Conservation (phyloP, 2,888 invertebrate species). For the Dicyrtomina minuta region DNA sequence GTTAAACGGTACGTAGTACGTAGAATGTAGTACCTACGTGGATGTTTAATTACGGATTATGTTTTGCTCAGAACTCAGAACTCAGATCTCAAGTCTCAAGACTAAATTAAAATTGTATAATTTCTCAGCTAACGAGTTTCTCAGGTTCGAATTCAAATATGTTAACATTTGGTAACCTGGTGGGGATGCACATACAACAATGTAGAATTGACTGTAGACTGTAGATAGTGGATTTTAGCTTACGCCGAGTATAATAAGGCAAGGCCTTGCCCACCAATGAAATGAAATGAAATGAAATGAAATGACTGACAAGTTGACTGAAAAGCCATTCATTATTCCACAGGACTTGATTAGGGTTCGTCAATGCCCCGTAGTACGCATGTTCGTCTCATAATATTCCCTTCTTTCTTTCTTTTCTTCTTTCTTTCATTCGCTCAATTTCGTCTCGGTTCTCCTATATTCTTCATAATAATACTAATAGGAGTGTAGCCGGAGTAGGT, state of each 20-base stretch:
- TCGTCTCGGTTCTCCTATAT: too few species aligned
- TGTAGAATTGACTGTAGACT: neutral
- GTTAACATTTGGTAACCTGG: neutral
- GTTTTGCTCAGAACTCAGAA: neutral
- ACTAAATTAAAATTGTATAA: neutral
- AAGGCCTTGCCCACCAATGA: constrained; percentile 16
- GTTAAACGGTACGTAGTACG: too few species aligned
- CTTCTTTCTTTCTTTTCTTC: too few species aligned
- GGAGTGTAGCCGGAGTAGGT: too few species aligned
- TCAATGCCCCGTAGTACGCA: neutral
- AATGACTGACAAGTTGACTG: constrained; percentile 32
- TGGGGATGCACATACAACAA: too few species aligned
- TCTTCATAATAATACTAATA: too few species aligned
- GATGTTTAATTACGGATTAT: neutral
- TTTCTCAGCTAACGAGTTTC: constrained; percentile 8
- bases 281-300: too few species aligned
- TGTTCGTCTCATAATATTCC: neutral
- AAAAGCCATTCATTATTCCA: constrained; percentile 24
- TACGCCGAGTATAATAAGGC: neutral
- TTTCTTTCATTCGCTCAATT: too few species aligned
- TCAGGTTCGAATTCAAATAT: neutral
- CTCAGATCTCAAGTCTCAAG: neutral
- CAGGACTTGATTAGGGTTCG: constrained; percentile 12
- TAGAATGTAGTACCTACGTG: too few species aligned
- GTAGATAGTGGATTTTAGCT: neutral